Conservation (phyloP, 2,797 vertebrate species). For the Gymnoscopelus microlampas region DNA sequence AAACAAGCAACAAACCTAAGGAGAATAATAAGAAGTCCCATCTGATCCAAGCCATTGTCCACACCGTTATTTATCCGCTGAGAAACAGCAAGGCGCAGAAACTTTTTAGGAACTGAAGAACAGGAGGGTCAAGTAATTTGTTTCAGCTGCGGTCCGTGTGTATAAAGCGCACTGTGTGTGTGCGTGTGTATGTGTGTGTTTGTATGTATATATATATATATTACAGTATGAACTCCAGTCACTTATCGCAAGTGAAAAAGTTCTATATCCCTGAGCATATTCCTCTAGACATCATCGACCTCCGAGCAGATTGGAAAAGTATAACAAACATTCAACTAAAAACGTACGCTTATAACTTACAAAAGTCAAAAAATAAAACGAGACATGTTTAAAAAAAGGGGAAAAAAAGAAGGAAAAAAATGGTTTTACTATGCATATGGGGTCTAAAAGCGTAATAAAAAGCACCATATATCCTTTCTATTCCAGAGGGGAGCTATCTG, state of each 20-base stretch:
- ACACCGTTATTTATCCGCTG: neutral
- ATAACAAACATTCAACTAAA: constrained; percentile 17
- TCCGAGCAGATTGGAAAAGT: constrained; percentile 13
- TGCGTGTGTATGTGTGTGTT: no score
- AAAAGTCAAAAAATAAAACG: constrained; percentile 28
- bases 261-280: constrained; percentile 49
- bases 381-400: constrained; percentile 14
- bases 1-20: constrained; percentile 68
- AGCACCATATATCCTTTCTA: neutral
- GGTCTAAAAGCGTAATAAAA: neutral
- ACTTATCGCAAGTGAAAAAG: constrained; percentile 48
- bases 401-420: neutral
- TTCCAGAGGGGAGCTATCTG: constrained; percentile 23
- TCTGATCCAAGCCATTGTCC: constrained; percentile 81
- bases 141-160: neutral
- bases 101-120: no score
- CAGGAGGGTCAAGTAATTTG: constrained; percentile 12
- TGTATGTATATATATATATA: no score
- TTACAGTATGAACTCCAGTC: constrained; percentile 28
- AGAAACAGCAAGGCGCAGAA: neutral
- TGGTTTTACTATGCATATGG: neutral
- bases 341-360: neutral
- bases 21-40: constrained; percentile 82
- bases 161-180: constrained; percentile 1
- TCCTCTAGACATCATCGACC: constrained; percentile 38